These are phyloP conservation scores for Alosa sapidissima DNA, from an alignment of 2,797 vertebrate species.

Conservation along the genomic window DNA sequence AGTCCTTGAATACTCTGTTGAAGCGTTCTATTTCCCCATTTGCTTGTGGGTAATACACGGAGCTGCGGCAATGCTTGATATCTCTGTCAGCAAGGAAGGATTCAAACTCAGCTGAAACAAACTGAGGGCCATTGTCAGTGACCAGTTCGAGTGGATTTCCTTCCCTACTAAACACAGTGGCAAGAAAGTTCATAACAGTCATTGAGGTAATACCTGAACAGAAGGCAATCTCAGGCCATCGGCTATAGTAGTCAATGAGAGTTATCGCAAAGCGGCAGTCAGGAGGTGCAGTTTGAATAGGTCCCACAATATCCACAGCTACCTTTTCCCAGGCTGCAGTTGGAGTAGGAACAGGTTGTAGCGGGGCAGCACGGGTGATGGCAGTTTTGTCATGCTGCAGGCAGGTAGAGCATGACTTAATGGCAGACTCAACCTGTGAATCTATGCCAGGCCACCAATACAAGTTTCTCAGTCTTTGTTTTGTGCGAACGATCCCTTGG, in stretches of 20 bases:
- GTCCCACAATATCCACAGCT: neutral
- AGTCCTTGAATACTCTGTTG: constrained; percentile 20
- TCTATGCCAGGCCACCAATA: too few relatives aligned
- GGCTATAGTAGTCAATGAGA: constrained; percentile 31
- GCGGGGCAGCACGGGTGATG: neutral
- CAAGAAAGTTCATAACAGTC: neutral
- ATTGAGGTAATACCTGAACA: neutral
- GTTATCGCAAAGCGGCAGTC: neutral
- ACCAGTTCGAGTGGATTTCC: constrained; percentile 22
- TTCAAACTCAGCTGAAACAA: constrained; percentile 20
- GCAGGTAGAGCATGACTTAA: constrained; percentile 25
- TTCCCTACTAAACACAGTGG: constrained; percentile 23
- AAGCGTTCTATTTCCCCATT: constrained; percentile 24
- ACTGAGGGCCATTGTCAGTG: constrained; percentile 26
- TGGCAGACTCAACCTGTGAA: neutral
- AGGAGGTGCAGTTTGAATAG: neutral
- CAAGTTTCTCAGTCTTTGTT: too few relatives aligned
- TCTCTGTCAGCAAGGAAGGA: constrained; percentile 9
- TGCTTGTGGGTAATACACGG: constrained; percentile 7
- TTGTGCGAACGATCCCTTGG: constrained; percentile 17
- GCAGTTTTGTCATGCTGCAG: constrained; percentile 17
- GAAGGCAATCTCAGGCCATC: constrained; percentile 20
- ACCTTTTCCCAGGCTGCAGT: constrained; percentile 14
- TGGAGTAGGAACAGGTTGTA: neutral
- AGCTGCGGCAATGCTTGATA: constrained; percentile 26